Evolutionary conservation across 2,888 invertebrate species (phyloP), one percentile per base, ranked within the genome.

Genomic region (Mystacides longicornis): DNA sequence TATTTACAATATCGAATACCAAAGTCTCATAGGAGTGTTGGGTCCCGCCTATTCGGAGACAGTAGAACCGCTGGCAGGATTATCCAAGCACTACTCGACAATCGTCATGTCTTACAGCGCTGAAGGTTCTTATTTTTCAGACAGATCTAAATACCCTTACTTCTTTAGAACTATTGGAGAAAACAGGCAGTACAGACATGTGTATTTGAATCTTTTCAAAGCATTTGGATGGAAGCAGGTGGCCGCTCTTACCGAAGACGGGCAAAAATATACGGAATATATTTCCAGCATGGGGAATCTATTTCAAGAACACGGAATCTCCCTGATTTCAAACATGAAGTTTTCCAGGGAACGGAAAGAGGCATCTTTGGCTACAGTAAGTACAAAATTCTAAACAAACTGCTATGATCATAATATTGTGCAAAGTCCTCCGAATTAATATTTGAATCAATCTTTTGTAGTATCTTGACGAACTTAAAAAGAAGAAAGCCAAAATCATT

Each of bases 41-140:
- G 89, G 90, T 5, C 89, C 89, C 0, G 87, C 86, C 0, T 90
- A 89, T 65, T 87, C 87, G 0, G 89, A 89, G 66, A 88, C 89
- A 0, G 85, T 89, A 0, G 88, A 89, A 65, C 87, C 89, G 0
- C 74, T 90, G 31, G 87, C 87, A 0, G 87, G 87, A 0, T 81
- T 90, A 2, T 85, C 89, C 0, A 84, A 82, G 59, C 83, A 86
- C 64, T 87, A 83, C 64, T 80, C 80, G 61, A 85, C 85, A 51
- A 76, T 87, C 56, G 81, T 87, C 1, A 82, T 90, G 57, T 87
- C 87, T 50, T 90, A 89, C 67, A 85, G 86, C 57, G 89, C 89
- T 0, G 89, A 89, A 67, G 87, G 88, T 0, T 81, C 85, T 1
- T 81, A 81, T 45, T 85, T 87, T 64, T 80, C 81, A 1, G 83